Evolutionary conservation across 2,113 vertebrate genomes (phyloP).

Genomic region (Tilapia sparmanii): DNA sequence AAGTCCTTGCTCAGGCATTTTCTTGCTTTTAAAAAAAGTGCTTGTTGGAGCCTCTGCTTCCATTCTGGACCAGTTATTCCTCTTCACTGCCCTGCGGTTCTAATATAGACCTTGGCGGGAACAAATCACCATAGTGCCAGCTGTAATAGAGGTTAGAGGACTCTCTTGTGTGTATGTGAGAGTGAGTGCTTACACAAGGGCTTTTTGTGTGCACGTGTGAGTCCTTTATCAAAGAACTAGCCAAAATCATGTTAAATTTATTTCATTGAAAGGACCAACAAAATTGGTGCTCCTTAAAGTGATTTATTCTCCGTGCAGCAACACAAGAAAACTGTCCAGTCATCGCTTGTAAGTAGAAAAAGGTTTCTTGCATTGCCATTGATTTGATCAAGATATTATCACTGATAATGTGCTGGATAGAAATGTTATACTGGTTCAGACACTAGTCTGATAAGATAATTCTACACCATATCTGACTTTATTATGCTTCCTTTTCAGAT

Average conservation of each 20-base stretch:
- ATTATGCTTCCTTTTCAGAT: background rate
- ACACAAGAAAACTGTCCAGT: background rate
- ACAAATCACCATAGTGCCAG: background rate
- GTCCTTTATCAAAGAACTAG: background rate
- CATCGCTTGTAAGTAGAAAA: background rate
- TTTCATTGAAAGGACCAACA: background rate
- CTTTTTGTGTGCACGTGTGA: background rate
- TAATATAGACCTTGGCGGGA: background rate
- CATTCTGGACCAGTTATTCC: background rate
- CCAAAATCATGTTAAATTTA: constrained; percentile 1
- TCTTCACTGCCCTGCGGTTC: background rate
- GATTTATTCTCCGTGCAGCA: constrained; percentile 1
- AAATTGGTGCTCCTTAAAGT: background rate
- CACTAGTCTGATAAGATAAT: background rate
- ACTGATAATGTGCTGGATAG: background rate
- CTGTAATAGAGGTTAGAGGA: background rate
- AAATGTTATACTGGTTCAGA: background rate
- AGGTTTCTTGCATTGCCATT: background rate
- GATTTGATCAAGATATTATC: background rate
- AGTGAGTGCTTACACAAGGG: background rate
- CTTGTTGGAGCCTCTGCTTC: background rate
- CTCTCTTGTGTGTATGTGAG: background rate
- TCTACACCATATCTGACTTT: background rate
- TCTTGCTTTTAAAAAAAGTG: background rate
- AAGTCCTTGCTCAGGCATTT: constrained; percentile 16